A percentile compares a stretch with the other conserved stretches of the same genome.
phyloP scores from a whole-genome alignment of 1,140 invertebrate genomes.

The Saccostrea cuccullata region DNA sequence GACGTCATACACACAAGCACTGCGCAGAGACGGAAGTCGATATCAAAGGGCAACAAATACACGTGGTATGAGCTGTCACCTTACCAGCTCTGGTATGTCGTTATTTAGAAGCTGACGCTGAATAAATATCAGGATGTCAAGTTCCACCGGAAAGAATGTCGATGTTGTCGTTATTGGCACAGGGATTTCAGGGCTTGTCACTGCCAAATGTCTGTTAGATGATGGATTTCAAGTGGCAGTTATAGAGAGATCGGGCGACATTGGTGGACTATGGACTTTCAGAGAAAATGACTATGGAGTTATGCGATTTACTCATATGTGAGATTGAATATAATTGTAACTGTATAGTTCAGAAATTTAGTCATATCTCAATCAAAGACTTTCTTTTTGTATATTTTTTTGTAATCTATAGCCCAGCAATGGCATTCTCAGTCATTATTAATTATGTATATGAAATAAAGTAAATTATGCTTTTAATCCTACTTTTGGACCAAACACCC shows the following conservation, averaged over 20 bases:
- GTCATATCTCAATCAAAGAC: not conserved
- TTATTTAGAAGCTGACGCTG: not conserved
- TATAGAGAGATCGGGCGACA: slow-evolving; percentile 71
- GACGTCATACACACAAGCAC: slow-evolving; percentile 60
- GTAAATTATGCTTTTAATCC: no score
- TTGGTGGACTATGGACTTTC: slow-evolving; percentile 76
- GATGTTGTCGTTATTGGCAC: slow-evolving; percentile 75
- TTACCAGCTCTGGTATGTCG: not conserved
- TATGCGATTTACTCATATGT: slow-evolving; percentile 78
- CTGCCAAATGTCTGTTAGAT: slow-evolving; percentile 74
- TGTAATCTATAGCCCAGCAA: not conserved
- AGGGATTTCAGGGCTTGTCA: slow-evolving; percentile 75
- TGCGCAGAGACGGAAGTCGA: slow-evolving; percentile 67
- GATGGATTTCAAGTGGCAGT: slow-evolving; percentile 70
- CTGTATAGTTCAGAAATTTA: no score
- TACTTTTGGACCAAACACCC: no score
- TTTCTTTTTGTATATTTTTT: not conserved
- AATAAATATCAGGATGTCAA: not conserved
- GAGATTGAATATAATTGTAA: slow-evolving; percentile 48
- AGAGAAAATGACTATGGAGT: slow-evolving; percentile 76
- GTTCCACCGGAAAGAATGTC: not conserved
- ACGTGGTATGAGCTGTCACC: slow-evolving; percentile 35
- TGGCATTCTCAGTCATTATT: no score
- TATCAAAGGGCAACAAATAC: slow-evolving; percentile 52
- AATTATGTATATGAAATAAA: no score